phyloP scores from a whole-genome alignment of 2,797 vertebrate genomes.

The Acanthurus tractus region DNA sequence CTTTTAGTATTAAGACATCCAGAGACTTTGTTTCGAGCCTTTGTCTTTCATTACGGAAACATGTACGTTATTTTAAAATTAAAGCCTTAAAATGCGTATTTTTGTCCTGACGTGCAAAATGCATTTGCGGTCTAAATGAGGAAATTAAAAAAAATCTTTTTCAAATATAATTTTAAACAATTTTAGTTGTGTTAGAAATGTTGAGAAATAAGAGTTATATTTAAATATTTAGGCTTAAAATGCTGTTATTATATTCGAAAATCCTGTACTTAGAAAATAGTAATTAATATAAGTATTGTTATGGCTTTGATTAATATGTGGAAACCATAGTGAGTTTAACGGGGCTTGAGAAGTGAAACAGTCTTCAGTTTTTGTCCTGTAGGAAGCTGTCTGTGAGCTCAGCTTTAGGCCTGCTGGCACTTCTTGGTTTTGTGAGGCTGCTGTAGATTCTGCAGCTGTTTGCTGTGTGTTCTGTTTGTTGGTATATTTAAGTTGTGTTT shows the following conservation, averaged over 20 bases:
- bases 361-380: conserved; percentile 29
- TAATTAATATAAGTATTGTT: conserved; percentile 3
- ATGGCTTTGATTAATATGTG: conserved; percentile 23
- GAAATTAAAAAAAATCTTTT: neutral
- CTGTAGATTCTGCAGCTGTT: conserved; percentile 52
- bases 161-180: conserved; percentile 7
- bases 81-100: conserved; percentile 3
- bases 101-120: neutral
- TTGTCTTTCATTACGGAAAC: neutral
- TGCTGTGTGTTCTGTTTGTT: conserved; percentile 35
- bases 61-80: neutral
- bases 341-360: conserved; percentile 8
- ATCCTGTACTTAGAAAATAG: conserved; percentile 6
- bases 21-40: neutral
- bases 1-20: neutral
- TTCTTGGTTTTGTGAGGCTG: conserved; percentile 47
- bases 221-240: conserved; percentile 6
- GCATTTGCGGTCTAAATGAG: conserved; percentile 1
- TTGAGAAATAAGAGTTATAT: conserved; percentile 17
- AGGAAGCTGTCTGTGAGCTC: conserved; percentile 46
- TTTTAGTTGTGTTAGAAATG: neutral
- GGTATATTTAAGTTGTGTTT: conserved; percentile 16
- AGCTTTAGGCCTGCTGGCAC: conserved; percentile 60
- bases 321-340: conserved; percentile 2
- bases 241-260: neutral